Evolutionary conservation across 1,140 invertebrate species (phyloP).

Genomic region (Cecropterus lyciades): DNA sequence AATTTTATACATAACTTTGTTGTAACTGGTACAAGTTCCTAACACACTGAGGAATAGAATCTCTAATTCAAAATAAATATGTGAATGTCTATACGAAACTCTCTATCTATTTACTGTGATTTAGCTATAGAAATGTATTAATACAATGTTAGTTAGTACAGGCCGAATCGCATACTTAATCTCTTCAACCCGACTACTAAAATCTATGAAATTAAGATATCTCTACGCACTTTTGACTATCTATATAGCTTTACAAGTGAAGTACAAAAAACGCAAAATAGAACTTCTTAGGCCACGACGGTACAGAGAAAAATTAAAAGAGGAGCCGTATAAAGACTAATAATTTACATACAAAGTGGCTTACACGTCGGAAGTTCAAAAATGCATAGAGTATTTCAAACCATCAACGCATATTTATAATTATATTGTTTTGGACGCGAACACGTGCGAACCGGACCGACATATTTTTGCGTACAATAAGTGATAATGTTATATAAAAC

Average conservation of each 20-base stretch:
- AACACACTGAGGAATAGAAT: slow-evolving; percentile 5
- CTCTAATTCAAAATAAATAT: background rate
- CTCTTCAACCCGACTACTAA: background rate
- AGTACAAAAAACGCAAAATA: slow-evolving; percentile 16
- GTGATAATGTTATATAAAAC: no score
- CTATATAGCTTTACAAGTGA: slow-evolving; percentile 16
- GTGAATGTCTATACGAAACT: no score
- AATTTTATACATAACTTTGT: background rate
- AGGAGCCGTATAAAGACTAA: slow-evolving; percentile 15
- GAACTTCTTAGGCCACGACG: slow-evolving; percentile 24
- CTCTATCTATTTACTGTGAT: background rate
- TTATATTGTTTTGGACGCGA: background rate
- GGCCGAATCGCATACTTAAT: background rate
- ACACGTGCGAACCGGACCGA: slow-evolving; percentile 21
- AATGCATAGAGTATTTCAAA: slow-evolving; percentile 21
- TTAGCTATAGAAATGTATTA: slow-evolving; percentile 14
- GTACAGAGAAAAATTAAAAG: background rate
- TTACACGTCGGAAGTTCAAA: slow-evolving; percentile 1
- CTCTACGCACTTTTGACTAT: slow-evolving; percentile 17
- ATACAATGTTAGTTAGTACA: slow-evolving; percentile 11
- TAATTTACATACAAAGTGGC: slow-evolving; percentile 26
- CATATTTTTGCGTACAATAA: background rate
- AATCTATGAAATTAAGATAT: slow-evolving; percentile 1
- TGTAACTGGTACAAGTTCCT: slow-evolving; percentile 11
- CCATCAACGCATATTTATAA: slow-evolving; percentile 11